Conservation (phyloP, 2,888 invertebrate species). For the Neoscelio sp. region DNA sequence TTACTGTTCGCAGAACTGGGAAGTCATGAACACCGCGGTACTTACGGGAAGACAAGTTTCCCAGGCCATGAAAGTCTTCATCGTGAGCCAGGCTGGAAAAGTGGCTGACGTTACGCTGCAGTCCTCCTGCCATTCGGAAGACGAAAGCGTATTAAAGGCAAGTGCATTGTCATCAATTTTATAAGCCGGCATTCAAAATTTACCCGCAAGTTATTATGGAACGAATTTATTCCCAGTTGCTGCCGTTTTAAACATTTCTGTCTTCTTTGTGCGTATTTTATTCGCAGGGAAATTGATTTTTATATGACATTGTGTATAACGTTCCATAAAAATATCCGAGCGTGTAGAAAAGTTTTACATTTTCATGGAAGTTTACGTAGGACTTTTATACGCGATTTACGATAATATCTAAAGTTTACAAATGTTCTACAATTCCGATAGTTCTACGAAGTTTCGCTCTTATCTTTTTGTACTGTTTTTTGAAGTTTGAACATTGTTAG, state of each 20-base stretch:
- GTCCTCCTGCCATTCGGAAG: conserved; percentile 97
- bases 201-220: not conserved
- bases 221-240: no score
- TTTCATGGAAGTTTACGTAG: conserved; percentile 31
- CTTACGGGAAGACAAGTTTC: conserved; percentile 97
- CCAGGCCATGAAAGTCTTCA: conserved; percentile 97
- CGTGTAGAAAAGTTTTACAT: conserved; percentile 34
- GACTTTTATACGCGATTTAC: conserved; percentile 50
- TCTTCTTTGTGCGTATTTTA: not conserved
- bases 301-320: no score
- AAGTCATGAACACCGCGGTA: conserved; percentile 97
- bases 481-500: conserved; percentile 37
- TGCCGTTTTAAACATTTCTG: no score
- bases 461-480: conserved; percentile 43
- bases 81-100: conserved; percentile 96
- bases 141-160: conserved; percentile 98
- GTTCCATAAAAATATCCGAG: conserved; percentile 4
- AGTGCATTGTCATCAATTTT: conserved; percentile 59
- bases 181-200: not conserved
- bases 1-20: conserved; percentile 91
- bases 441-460: conserved; percentile 43
- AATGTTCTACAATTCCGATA: conserved; percentile 51
- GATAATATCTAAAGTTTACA: conserved; percentile 56
- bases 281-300: no score
- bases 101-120: conserved; percentile 97